Conservation (phyloP, 2,888 invertebrate genomes). For the Eupithecia exiguata region DNA sequence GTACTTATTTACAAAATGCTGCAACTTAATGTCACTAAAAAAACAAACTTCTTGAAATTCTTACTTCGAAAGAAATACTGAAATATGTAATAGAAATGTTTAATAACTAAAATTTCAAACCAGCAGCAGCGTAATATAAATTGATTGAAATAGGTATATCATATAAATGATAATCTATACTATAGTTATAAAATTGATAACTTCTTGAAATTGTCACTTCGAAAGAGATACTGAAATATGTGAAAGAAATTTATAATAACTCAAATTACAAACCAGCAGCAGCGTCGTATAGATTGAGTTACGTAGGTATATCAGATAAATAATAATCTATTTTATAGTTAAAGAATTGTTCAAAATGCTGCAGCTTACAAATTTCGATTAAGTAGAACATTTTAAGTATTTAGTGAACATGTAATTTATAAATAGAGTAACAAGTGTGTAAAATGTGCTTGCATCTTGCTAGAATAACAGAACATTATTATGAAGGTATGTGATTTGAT, state of each 20-base stretch:
- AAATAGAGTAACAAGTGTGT: constrained; percentile 22
- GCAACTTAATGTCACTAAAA: constrained; percentile 64
- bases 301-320: constrained; percentile 10
- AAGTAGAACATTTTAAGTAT: constrained; percentile 18
- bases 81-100: constrained; percentile 1
- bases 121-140: constrained; percentile 8
- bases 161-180: too few relatives aligned
- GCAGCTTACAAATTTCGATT: constrained; percentile 11
- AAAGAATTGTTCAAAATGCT: constrained; percentile 14
- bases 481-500: constrained; percentile 21
- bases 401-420: constrained; percentile 24
- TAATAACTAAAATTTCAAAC: constrained; percentile 7
- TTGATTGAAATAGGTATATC: too few relatives aligned
- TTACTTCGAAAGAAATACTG: not conserved
- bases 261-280: constrained; percentile 17
- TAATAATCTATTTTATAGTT: constrained; percentile 12
- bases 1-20: constrained; percentile 83
- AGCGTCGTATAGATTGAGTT: not conserved
- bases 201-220: not conserved
- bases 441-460: constrained; percentile 21
- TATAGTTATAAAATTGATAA: constrained; percentile 16
- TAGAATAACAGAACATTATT: constrained; percentile 28
- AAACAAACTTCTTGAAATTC: constrained; percentile 39
- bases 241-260: constrained; percentile 1
- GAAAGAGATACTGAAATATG: not conserved